These are phyloP conservation scores for Poecilia latipinna DNA, from an alignment of 2,113 vertebrate species.

Conservation along the genomic window DNA sequence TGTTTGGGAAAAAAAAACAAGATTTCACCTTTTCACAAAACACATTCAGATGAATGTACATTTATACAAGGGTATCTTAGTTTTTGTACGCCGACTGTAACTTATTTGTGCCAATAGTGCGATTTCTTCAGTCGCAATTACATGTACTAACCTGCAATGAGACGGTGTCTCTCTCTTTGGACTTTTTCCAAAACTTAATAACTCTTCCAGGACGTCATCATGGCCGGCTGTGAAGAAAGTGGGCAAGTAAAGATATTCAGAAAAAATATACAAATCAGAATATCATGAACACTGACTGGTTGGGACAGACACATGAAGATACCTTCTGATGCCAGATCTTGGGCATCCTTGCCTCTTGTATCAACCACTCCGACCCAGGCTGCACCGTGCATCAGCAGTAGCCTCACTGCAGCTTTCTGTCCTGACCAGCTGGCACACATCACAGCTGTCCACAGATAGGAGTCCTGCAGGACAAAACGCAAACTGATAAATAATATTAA, in stretches of 20 bases:
- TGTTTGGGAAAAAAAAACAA: not conserved
- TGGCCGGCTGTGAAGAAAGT: conserved; percentile 78
- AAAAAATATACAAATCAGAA: not conserved
- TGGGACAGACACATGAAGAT: not conserved
- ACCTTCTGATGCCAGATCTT: conserved; percentile 79
- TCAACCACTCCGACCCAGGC: conserved; percentile 90
- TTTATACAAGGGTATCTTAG: not conserved
- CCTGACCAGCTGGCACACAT: conserved; percentile 89
- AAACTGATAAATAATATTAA: not conserved
- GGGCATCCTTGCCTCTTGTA: conserved; percentile 83
- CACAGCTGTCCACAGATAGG: conserved; percentile 87
- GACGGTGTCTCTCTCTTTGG: conserved; percentile 2
- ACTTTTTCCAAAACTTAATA: conserved; percentile 71
- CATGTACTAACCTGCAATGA: conserved; percentile 35
- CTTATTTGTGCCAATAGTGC: not conserved
- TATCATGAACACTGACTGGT: not conserved
- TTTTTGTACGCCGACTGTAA: not conserved
- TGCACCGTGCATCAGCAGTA: conserved; percentile 83
- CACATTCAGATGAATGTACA: not conserved
- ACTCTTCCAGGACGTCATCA: conserved; percentile 75
- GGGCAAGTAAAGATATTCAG: not conserved
- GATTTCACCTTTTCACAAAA: not conserved
- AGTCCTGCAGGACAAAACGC: conserved; percentile 58
- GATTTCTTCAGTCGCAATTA: too few species aligned
- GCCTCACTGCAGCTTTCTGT: conserved; percentile 74